Base-by-base conservation (phyloP, 2,113 vertebrate genomes). In the Irena cyanogastra region DNA sequence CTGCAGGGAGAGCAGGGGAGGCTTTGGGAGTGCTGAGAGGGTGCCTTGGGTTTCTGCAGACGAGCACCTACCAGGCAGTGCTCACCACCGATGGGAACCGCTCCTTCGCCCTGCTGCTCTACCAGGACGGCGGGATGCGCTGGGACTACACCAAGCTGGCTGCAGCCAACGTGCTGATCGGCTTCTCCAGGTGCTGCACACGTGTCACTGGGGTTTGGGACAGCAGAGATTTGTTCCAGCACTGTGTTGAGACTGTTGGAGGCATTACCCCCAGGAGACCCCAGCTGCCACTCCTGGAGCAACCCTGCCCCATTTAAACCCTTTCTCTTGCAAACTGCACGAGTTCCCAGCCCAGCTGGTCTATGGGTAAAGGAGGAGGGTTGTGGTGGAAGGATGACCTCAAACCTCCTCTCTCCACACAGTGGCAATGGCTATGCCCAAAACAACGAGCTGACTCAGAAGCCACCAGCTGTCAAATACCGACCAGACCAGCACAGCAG, bases 391-490 rank as follows among this genome's bases (percentile, higher is more conserved):
- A 84, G 7, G 14, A 39, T 89, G 45, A 79, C 17, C 11, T 74
- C 33, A 74, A 42, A 44, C 31, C 21, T 80, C 8, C 2, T 70
- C 84, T 97, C 92, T 90, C 74, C 69, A 21, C 39, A 16, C 96
- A 98, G 98, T 0, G 97, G 98, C 4, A 96, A 97, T 5, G 97
- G 97, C 33, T 79, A 94, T 89, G 98, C 82, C 66, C 78, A 57
- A 78, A 98, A 98, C 77, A 98, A 96, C 0, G 56, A 94, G 3
- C 90, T 98, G 95, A 97, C 64, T 35, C 74, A 33, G 41, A 60
- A 63, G 71, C 92, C 97, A 9, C 71, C 70, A 31, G 84, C 85
- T 80, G 82, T 94, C 84, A 98, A 95, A 91, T 98, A 98, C 86
- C 93, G 94, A 23, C 98, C 98, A 0, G 97, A 98, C 71, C 93